A percentile compares a stretch with the other conserved stretches of the same genome.
Conservation (phyloP, 1,140 invertebrate species). For the Drosophila lacertosa region DNA sequence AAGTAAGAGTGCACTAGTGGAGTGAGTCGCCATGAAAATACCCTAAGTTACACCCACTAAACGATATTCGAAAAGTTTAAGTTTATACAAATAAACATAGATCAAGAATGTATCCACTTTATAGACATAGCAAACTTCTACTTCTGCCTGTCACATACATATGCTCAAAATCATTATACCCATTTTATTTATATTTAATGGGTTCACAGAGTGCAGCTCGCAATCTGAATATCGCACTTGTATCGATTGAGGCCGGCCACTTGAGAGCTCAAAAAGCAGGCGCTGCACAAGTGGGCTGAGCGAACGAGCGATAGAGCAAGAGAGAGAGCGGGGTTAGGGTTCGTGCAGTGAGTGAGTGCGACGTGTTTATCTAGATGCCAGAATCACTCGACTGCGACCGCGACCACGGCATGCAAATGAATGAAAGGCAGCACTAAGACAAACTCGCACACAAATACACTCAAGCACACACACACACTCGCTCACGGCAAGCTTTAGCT, state of each 20-base stretch:
- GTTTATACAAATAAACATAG: too few species aligned
- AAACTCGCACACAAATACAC: conserved; percentile 19
- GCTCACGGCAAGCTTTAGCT: conserved; percentile 10
- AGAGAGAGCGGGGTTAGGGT: neutral
- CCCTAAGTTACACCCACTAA: too few species aligned
- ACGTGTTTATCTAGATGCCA: conserved; percentile 58
- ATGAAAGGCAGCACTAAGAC: conserved; percentile 33
- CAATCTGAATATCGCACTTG: conserved; percentile 51
- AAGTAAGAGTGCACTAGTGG: too few species aligned
- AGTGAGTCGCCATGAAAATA: too few species aligned
- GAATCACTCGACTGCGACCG: conserved; percentile 68
- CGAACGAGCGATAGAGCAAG: neutral
- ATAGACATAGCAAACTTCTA: too few species aligned
- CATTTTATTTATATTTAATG: too few species aligned
- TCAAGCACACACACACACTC: too few species aligned
- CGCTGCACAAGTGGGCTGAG: conserved; percentile 41
- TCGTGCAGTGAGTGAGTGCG: conserved; percentile 7
- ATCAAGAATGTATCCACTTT: too few species aligned
- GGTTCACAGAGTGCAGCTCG: conserved; percentile 39
- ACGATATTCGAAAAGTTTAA: too few species aligned
- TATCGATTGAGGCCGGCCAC: conserved; percentile 51
- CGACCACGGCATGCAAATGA: conserved; percentile 55
- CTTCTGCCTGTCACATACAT: too few species aligned
- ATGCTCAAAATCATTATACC: too few species aligned
- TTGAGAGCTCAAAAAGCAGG: conserved; percentile 26